Evolutionary conservation across 1,140 invertebrate species (phyloP), one percentile per base, ranked within the genome.

Genomic region (Drosophila malerkotliana): DNA sequence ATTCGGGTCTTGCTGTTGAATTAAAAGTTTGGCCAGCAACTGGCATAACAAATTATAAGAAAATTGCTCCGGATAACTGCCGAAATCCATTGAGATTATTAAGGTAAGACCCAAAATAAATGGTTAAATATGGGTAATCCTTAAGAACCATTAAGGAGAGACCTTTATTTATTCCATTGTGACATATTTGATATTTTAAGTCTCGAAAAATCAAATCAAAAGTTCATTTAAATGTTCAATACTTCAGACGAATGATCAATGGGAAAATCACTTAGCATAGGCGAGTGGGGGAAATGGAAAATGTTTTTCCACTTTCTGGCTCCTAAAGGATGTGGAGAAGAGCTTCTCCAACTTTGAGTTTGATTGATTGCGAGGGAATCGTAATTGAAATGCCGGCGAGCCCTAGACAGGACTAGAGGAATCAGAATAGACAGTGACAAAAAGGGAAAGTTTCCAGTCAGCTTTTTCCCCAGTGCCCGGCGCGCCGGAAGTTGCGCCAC

Each of bases 381-480:
- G 64, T 82, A 88, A 85, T 88, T 85, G 78, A 85, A 85, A 69
- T 82, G 62, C 82, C 77, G 77, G 37, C 56, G 54, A 61, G 61
- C 67, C 48, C 24, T 10, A 30, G 51, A 26, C 15, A 44, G n/a
- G 34, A 4, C 15, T 12, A 28, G 12, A 34, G 34, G 32, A 24
- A 47, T 60, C 39, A 12, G 55, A 60, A 71, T 71, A 72, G 53
- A 71, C 68, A 72, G 66, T 72, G 68, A 71, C 67, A 73, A 75
- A 75, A 74, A 81, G 81, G 28, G 82, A 85, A 79, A 87, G 82
- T 88, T 87, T 88, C 78, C 74, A 72, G 72, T 81, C 77, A 55
- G 49, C 78, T 67, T 72, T 76, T 15, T 53, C 24, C 60, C 60
- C 44, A 48, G 24, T 37, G 26, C 8, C 52, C 39, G 47, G 48